Percentiles rank a stretch among this genome's conserved stretches.
Evolutionary conservation across 2,113 vertebrate species (phyloP).

Genomic region (Bufo bufo): DNA sequence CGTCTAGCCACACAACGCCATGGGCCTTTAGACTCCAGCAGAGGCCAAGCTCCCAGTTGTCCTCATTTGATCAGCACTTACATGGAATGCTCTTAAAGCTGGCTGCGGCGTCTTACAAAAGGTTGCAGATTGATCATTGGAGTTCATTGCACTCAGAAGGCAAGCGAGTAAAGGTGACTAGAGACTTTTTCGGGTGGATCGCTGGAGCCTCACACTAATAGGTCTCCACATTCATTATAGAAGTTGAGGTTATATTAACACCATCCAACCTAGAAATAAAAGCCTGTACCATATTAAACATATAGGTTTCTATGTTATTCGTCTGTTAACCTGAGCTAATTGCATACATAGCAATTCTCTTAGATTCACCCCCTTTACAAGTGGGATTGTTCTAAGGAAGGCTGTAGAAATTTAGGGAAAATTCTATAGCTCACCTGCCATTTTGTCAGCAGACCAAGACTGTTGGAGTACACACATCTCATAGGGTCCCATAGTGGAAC

Average conservation of each 20-base stretch:
- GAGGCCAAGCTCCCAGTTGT: constrained; percentile 5
- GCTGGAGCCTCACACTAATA: background rate
- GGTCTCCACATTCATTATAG: background rate
- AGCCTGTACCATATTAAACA: background rate
- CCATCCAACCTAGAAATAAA: background rate
- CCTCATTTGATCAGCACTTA: background rate
- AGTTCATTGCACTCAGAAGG: constrained; percentile 31
- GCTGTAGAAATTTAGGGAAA: background rate
- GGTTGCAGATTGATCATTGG: constrained; percentile 44
- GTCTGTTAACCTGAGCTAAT: background rate
- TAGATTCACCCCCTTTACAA: background rate
- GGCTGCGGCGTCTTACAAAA: constrained; percentile 36
- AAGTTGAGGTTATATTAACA: background rate
- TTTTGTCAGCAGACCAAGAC: no score
- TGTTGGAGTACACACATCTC: no score
- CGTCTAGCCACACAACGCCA: background rate
- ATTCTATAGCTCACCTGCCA: background rate
- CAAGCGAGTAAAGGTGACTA: background rate
- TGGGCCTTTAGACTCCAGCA: background rate
- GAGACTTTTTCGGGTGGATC: background rate
- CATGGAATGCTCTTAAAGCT: constrained; percentile 7
- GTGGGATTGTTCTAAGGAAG: background rate
- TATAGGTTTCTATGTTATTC: background rate
- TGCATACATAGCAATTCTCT: background rate
- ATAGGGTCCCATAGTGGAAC: no score